These are phyloP conservation scores for Xestia c-nigrum DNA, from an alignment of 2,888 invertebrate genomes.

Conservation along the genomic window DNA sequence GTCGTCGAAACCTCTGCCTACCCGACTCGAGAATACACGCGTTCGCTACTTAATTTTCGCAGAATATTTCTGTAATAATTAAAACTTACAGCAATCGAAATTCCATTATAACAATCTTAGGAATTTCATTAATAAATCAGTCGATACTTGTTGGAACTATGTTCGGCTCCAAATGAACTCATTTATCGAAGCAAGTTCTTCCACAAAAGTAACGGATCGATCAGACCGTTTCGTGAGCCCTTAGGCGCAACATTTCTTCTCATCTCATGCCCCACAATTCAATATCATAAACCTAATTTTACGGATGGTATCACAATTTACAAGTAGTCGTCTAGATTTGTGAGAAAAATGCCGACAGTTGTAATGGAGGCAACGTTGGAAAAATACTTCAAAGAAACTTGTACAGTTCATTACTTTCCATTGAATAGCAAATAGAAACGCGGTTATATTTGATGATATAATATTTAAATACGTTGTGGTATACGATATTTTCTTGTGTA, in stretches of 20 bases:
- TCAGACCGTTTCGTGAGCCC: constrained; percentile 32
- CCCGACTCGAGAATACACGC: neutral
- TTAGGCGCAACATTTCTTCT: constrained; percentile 38
- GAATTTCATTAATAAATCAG: constrained; percentile 38
- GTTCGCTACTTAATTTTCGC: neutral
- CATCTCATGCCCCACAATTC: constrained; percentile 45
- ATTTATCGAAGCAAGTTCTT: constrained; percentile 37
- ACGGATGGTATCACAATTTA: constrained; percentile 52
- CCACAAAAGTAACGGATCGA: constrained; percentile 37
- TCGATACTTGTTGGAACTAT: constrained; percentile 36
- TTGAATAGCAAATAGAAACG: constrained; percentile 21
- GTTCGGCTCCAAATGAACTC: constrained; percentile 12
- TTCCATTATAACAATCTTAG: constrained; percentile 22
- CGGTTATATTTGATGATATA: constrained; percentile 5
- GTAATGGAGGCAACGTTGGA: constrained; percentile 36
- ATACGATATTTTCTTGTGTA: neutral
- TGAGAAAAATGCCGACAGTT: constrained; percentile 29
- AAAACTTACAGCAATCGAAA: constrained; percentile 24
- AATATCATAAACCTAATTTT: constrained; percentile 59
- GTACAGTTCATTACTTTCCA: constrained; percentile 44
- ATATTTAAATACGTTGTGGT: constrained; percentile 2
- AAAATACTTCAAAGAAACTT: constrained; percentile 52
- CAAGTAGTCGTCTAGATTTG: constrained; percentile 49
- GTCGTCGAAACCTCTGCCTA: neutral
- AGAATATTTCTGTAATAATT: constrained; percentile 16